phyloP scores from a whole-genome alignment of 2,113 vertebrate species.

The Aphelocoma coerulescens region DNA sequence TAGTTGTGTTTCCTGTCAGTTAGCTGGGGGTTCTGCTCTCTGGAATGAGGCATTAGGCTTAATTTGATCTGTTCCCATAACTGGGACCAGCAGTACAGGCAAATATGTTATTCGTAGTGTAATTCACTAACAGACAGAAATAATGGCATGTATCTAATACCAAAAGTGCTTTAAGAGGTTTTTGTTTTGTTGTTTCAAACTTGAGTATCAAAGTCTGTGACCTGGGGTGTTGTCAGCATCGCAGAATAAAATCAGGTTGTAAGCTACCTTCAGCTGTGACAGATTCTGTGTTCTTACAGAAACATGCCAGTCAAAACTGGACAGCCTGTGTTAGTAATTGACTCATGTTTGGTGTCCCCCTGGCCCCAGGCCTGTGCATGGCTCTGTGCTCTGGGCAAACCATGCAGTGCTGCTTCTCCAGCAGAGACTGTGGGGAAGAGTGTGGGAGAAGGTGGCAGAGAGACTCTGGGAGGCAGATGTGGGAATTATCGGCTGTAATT shows the following conservation, averaged over 20 bases:
- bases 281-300: background rate
- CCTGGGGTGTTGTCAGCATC: background rate
- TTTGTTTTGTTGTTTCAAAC: background rate
- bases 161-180: background rate
- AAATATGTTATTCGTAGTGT: background rate
- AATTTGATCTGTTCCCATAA: background rate
- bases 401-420: background rate
- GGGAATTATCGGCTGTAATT: background rate
- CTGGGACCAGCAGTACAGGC: background rate
- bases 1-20: background rate
- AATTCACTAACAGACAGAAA: background rate
- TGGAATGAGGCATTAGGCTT: background rate
- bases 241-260: background rate
- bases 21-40: background rate
- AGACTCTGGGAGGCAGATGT: background rate
- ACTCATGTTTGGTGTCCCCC: fast-evolving
- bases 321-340: background rate
- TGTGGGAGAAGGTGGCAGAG: background rate
- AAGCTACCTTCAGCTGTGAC: background rate
- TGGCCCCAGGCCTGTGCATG: background rate
- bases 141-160: background rate
- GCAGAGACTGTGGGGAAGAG: background rate
- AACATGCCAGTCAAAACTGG: background rate
- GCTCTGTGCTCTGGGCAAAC: background rate
- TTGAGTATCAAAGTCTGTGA: background rate